Base-by-base conservation (phyloP, 2,888 invertebrate genomes). In the Mythimna lalbum region DNA sequence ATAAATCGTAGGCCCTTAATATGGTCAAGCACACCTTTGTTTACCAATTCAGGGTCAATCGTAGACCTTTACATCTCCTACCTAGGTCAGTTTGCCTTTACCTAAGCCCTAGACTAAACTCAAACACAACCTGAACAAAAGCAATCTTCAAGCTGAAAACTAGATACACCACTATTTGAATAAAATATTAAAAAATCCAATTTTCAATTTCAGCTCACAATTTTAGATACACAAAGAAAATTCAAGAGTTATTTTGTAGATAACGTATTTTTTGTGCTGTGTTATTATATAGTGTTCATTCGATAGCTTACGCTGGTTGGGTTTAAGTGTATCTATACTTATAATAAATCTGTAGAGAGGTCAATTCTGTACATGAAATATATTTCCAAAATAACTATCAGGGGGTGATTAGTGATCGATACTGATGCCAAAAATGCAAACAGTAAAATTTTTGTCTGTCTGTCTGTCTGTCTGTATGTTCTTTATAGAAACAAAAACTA, bases 141-240 rank as follows among this genome's bases (percentile, higher is more conserved):
- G 43, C 79, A 73, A 74, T 79, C 36, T 52, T 17, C 19, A n/a
- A 17, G 33, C 23, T 43, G 31, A 60, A 63, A 49, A 53, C 43
- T 43, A 27, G 27, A 27, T 27, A 53, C 59, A 43, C 19, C 21
- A 49, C 19, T 39, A 57, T 72, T 21, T 39, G n/a, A 80, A 79
- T 74, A 57, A 72, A 79, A 69, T 57, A 72, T 61, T 71, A 49
- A 21, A 63, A 27, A 83, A 66, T 67, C 50, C 55, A 66, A 76
- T 80, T 81, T 66, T 55, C 59, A 43, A 49, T 12, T n/a, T 50
- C 68, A 64, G 36, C 59, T 64, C 76, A 69, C 68, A 72, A 69
- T 69, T 72, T 83, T 23, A 80, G 52, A 62, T 10, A 49, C 60
- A 71, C 81, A 80, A 68, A 83, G 64, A 62, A 72, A 53, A 53